Percentiles rank a stretch among this genome's conserved stretches.
phyloP scores from a whole-genome alignment of 2,797 vertebrate species.

The Sebastes vulpes region DNA sequence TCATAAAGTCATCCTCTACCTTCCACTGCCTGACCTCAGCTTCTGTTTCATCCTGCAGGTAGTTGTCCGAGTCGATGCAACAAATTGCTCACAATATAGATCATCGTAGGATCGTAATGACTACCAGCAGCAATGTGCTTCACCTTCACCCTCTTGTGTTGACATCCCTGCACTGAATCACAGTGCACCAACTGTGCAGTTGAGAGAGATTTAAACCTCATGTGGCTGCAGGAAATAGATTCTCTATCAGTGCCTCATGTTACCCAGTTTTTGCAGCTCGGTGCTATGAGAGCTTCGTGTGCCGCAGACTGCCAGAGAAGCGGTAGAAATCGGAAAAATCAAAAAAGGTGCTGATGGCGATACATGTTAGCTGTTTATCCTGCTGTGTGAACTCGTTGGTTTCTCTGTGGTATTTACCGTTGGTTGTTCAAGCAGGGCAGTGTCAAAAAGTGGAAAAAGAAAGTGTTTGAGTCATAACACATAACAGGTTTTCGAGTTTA shows the following conservation, averaged over 20 bases:
- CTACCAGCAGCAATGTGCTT: constrained; percentile 18
- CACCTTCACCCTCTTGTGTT: constrained; percentile 2
- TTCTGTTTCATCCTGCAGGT: background rate
- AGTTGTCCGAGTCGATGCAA: background rate
- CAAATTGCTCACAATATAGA: constrained; percentile 11
- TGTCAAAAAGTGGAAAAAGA: constrained; percentile 44
- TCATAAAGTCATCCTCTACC: background rate
- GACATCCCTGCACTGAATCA: constrained; percentile 29
- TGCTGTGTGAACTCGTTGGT: constrained; percentile 41
- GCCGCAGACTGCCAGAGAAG: constrained; percentile 4
- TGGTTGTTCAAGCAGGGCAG: constrained; percentile 37
- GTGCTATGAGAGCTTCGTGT: constrained; percentile 24
- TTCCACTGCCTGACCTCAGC: background rate
- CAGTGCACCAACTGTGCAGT: constrained; percentile 10
- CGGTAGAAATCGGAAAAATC: constrained; percentile 1
- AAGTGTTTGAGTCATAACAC: constrained; percentile 36
- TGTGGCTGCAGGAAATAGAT: constrained; percentile 40
- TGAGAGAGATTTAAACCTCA: constrained; percentile 29
- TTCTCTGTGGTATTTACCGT: constrained; percentile 37
- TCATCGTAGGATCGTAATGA: background rate
- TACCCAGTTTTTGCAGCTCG: constrained; percentile 34
- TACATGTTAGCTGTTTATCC: constrained; percentile 42
- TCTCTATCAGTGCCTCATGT: constrained; percentile 32
- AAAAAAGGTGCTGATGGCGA: constrained; percentile 14
- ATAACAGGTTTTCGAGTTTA: constrained; percentile 67